Percentiles rank a stretch among this genome's conserved stretches.
phyloP scores from a whole-genome alignment of 2,797 vertebrate genomes.

The Anas georgica region DNA sequence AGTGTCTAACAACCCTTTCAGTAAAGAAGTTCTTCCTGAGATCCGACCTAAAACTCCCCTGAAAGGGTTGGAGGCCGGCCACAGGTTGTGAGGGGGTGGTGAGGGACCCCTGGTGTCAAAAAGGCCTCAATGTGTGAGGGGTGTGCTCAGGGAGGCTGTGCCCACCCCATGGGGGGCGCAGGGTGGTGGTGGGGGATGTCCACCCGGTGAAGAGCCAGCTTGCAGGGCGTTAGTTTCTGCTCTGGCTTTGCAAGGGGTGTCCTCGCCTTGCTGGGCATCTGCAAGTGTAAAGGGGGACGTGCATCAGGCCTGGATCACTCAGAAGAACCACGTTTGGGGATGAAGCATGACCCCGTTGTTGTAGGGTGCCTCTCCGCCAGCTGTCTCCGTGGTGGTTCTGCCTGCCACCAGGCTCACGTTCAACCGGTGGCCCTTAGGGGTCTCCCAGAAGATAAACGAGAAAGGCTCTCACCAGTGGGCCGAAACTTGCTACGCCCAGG shows the following conservation, averaged over 20 bases:
- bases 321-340: accelerated
- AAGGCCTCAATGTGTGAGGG: accelerated
- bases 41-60: too few species aligned
- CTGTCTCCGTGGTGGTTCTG: accelerated
- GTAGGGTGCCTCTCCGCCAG: accelerated
- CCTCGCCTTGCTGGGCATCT: neutral
- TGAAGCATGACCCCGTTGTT: accelerated
- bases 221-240: neutral
- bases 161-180: neutral
- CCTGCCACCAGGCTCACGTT: neutral
- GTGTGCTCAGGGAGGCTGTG: neutral
- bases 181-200: neutral
- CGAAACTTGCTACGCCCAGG: neutral
- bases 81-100: neutral
- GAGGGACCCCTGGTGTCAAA: accelerated
- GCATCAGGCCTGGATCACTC: neutral
- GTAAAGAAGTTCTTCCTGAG: too few species aligned
- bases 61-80: too few species aligned
- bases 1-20: too few species aligned
- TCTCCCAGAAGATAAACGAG: neutral
- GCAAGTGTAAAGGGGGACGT: accelerated
- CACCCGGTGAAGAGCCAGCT: neutral
- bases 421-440: neutral
- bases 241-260: accelerated
- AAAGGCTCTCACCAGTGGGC: neutral